These are phyloP conservation scores for Oreochromis niloticus DNA, from an alignment of 2,113 vertebrate species.

Conservation along the genomic window DNA sequence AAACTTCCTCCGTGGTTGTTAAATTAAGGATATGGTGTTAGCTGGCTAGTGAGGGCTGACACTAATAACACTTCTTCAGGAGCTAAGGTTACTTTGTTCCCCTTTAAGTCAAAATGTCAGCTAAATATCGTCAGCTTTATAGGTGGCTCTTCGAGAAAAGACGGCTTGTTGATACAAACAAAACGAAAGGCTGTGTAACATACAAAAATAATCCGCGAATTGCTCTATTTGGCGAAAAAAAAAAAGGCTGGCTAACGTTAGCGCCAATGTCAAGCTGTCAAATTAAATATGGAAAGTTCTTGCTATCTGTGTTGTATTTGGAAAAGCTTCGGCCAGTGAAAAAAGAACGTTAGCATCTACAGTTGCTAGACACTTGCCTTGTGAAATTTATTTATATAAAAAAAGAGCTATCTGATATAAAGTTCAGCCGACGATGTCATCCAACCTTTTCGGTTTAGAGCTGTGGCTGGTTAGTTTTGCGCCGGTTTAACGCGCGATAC, in stretches of 20 bases:
- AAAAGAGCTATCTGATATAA: slow-evolving; percentile 9
- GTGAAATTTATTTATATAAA: neutral
- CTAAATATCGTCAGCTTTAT: neutral
- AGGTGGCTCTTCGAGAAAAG: neutral
- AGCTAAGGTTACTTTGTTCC: neutral
- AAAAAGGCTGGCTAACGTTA: neutral
- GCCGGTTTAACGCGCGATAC: slow-evolving; percentile 25
- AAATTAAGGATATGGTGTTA: neutral
- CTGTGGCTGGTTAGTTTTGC: slow-evolving; percentile 22
- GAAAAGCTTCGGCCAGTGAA: neutral
- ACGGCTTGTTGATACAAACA: neutral
- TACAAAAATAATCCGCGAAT: neutral
- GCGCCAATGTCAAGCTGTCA: neutral
- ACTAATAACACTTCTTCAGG: neutral
- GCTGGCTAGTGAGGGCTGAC: neutral
- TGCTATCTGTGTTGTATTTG: neutral
- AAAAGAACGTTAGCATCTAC: neutral
- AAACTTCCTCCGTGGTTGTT: neutral
- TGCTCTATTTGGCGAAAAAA: neutral
- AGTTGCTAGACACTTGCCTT: neutral
- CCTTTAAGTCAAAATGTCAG: neutral
- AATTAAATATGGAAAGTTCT: neutral
- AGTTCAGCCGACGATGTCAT: slow-evolving; percentile 30
- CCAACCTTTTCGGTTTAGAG: slow-evolving; percentile 2
- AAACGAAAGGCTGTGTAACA: neutral